A percentile compares a stretch with the other conserved stretches of the same genome.
phyloP scores from a whole-genome alignment of 2,888 invertebrate genomes.

The Lasius fuliginosus region DNA sequence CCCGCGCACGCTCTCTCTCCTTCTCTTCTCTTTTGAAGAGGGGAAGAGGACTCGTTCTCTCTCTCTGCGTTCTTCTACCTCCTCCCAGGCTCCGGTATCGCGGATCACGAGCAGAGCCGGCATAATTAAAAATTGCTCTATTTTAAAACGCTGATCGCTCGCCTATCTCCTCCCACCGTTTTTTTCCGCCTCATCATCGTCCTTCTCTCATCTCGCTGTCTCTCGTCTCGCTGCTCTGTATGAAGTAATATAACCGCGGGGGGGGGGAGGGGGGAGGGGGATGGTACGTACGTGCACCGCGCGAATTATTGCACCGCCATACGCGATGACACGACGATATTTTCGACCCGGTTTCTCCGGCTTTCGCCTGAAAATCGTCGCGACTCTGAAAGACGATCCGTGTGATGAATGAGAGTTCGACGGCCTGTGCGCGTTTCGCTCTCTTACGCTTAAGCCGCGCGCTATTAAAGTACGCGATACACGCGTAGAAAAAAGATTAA shows the following conservation, averaged over 20 bases:
- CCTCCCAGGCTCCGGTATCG: slow-evolving; percentile 62
- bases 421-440: slow-evolving; percentile 3
- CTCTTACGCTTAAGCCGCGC: slow-evolving; percentile 35
- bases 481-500: not conserved
- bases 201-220: slow-evolving; percentile 14
- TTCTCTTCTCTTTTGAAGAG: slow-evolving; percentile 13
- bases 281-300: slow-evolving; percentile 26
- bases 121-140: slow-evolving; percentile 85
- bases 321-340: slow-evolving; percentile 45
- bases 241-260: slow-evolving; percentile 24
- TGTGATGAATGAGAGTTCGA: slow-evolving; percentile 47
- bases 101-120: slow-evolving; percentile 76
- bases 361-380: slow-evolving; percentile 28
- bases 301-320: slow-evolving; percentile 50
- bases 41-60: not conserved
- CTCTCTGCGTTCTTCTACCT: slow-evolving; percentile 37
- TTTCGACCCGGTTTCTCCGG: slow-evolving; percentile 45
- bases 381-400: slow-evolving; percentile 51
- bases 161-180: not conserved
- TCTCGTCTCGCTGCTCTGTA: slow-evolving; percentile 13
- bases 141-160: slow-evolving; percentile 82
- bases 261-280: too few species aligned
- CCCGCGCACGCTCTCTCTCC: slow-evolving; percentile 77
- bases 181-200: slow-evolving; percentile 5
- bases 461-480: not conserved